These are phyloP conservation scores for Papilio machaon DNA, from an alignment of 1,140 invertebrate species.

Conservation along the genomic window DNA sequence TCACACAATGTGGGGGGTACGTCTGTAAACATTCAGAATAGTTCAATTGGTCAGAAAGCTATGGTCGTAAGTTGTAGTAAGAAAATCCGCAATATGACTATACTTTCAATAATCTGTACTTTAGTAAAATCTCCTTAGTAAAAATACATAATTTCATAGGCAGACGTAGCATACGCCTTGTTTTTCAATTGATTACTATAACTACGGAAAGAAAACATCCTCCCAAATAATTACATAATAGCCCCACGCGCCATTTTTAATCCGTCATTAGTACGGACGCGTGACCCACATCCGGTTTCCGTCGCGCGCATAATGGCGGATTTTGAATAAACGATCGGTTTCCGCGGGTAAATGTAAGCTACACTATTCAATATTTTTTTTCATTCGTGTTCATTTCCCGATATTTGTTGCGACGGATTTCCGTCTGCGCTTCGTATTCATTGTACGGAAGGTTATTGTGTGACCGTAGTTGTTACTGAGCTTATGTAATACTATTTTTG, in stretches of 20 bases:
- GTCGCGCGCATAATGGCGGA: slow-evolving; percentile 50
- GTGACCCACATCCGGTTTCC: slow-evolving; percentile 64
- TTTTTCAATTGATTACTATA: slow-evolving; percentile 27
- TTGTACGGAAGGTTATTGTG: slow-evolving; percentile 37
- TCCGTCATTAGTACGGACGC: slow-evolving; percentile 58
- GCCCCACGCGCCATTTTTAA: slow-evolving; percentile 49
- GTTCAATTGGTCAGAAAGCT: background rate
- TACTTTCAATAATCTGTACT: background rate
- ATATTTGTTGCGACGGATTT: slow-evolving; percentile 60
- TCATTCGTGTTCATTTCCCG: slow-evolving; percentile 54
- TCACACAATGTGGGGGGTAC: slow-evolving; percentile 21
- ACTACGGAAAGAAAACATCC: slow-evolving; percentile 47
- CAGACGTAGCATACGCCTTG: background rate
- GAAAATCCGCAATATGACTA: background rate
- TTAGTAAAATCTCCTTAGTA: background rate
- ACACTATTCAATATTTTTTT: slow-evolving; percentile 49
- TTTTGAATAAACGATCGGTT: slow-evolving; percentile 51
- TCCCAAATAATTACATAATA: slow-evolving; percentile 54
- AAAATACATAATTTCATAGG: background rate
- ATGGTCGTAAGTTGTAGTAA: background rate
- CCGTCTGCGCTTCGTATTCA: slow-evolving; percentile 41
- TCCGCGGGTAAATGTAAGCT: slow-evolving; percentile 46
- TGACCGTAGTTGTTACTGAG: slow-evolving; percentile 30
- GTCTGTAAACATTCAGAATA: slow-evolving; percentile 38
- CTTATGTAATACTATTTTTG: slow-evolving; percentile 34